Base-by-base conservation (phyloP, 2,113 vertebrate species). In the Eonycteris spelaea region DNA sequence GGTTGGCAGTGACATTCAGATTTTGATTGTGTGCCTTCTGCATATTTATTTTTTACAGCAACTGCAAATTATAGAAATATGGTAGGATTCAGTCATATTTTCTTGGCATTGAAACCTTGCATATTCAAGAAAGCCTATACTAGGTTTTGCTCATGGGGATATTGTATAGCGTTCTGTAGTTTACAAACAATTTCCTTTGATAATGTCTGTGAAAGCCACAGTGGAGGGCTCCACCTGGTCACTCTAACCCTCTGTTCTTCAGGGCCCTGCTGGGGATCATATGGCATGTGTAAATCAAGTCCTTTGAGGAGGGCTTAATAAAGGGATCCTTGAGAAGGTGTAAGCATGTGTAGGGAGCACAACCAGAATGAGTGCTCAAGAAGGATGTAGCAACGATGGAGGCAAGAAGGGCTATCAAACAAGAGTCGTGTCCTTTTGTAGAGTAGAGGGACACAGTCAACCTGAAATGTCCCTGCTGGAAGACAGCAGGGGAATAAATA, bases 21-120 rank as follows among this genome's bases (percentile, higher is more conserved):
- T 95, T 88, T 86, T 93, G 88, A 94, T 96, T 93, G 63, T 93
- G 83, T 94, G 97, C 78, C 95, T 96, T 97, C 96, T 96, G 91
- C 78, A 5, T 95, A 94, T 96, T 98, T 97, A 97, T 96, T 97
- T 97, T 96, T 94, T 94, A 89, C 18, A 95, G 51, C 95, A 95
- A 74, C 91, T 94, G 74, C 86, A 91, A 96, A 96, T 89, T 96
- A 91, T 93, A 93, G 94, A 96, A 97, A 95, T 94, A 89, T 70
- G 89, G 77, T 86, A 83, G 35, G 63, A 94, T 70, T 95, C 88
- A 94, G 45, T 96, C 43, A 33, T 74, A 35, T 94, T 96, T 93
- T 80, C 75, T 96, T 98, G 95, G 97, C 97, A 94, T 86, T 30
- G 45, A 97, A 96, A 91, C 21, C 55, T 96, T 77, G 30, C 30